Conservation (phyloP, 2,113 vertebrate genomes). For the Deroptyus accipitrinus region DNA sequence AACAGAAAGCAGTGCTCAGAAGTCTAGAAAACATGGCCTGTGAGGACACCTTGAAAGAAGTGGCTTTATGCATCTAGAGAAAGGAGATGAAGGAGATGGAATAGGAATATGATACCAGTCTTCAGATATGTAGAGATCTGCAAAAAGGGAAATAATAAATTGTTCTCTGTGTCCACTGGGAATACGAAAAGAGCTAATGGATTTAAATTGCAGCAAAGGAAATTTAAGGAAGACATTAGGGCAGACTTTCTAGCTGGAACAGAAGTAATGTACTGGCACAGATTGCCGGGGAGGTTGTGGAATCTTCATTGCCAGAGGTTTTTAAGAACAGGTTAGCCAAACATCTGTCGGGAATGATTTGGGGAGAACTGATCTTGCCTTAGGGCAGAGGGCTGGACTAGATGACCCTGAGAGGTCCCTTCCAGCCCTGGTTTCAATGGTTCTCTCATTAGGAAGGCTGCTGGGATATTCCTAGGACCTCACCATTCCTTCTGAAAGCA, state of each 20-base stretch:
- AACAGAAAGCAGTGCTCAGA: neutral
- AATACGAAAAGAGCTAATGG: conserved; percentile 40
- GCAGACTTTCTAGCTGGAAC: conserved; percentile 24
- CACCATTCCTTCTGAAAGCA: neutral
- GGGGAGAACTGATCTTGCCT: conserved; percentile 54
- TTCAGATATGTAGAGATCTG: neutral
- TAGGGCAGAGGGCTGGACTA: conserved; percentile 49
- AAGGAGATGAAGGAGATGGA: neutral
- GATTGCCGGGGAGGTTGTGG: conserved; percentile 46
- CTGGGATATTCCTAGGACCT: neutral
- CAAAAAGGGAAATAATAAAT: neutral
- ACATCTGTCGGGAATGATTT: conserved; percentile 56
- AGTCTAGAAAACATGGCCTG: neutral
- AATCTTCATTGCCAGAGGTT: conserved; percentile 26
- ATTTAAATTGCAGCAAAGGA: conserved; percentile 40
- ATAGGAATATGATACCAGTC: neutral
- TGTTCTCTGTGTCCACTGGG: conserved; percentile 7
- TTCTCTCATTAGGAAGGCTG: conserved; percentile 1
- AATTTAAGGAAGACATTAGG: conserved; percentile 36
- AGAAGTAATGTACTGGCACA: neutral
- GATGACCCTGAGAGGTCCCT: conserved; percentile 14
- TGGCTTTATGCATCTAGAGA: neutral
- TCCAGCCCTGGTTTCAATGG: neutral
- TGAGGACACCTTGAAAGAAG: neutral
- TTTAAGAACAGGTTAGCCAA: conserved; percentile 34